Base-by-base conservation (phyloP, 2,797 vertebrate genomes). In the Eptatretus atami region DNA sequence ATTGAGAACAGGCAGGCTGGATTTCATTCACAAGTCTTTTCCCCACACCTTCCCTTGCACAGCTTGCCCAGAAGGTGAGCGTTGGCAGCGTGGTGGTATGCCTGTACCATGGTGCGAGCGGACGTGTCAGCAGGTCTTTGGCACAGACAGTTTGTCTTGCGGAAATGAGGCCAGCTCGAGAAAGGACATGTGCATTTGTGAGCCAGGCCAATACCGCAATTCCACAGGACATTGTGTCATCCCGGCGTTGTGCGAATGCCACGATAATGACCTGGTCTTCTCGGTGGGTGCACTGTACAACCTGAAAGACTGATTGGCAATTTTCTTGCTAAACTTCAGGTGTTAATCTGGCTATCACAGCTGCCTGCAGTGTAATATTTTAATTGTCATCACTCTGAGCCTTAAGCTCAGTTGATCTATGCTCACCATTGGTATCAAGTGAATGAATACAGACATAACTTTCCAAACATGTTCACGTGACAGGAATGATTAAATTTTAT, bases 11-110 rank as follows among this genome's bases (percentile, higher is more conserved):
- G 31, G 4, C 31, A 44, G 4, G 31, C 31, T 44, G 31, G 4
- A 44, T 44, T 44, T 44, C 31, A 8, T 44, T 44, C 31, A 8
- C 55, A 11, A 8, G 9, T 60, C 9, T 60, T 60, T 60, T 60
- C 54, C 15, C 2, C 8, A 15, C 24, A 60, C 24, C 57, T 12
- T 10, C n/a, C 68, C 53, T 2, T 63, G 14, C 1, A 6, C 71
- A 86, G 84, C 52, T 3, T 88, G 84, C 66, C 78, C 81, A 1
- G 68, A 52, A 0, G 78, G 78, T 2, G 81, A 92, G 73, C 72
- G 19, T n/a, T 84, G 82, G 81, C 73, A 69, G 67, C 72, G 74
- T 66, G 70, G 66, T 1, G 9, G 2, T 9, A 64, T 69, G 0
- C 69, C 67, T 6, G 67, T 19, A 0, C 67, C 11, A 1, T 68